Evolutionary conservation across 2,888 invertebrate genomes (phyloP), one percentile per base, ranked within the genome.

Genomic region (Diploptera punctata): DNA sequence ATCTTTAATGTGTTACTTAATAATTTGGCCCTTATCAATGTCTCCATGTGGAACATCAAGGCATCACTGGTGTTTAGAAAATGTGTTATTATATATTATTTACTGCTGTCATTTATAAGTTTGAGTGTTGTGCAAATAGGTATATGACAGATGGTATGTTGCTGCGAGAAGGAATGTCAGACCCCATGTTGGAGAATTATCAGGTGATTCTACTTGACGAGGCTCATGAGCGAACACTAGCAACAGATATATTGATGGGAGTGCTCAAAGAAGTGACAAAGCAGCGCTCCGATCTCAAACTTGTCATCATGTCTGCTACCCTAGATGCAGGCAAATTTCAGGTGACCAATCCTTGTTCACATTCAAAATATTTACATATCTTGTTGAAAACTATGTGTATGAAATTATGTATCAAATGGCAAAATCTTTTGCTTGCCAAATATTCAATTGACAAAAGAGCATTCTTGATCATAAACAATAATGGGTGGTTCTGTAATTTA

Each of bases 71-170:
- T 38, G 5, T 38, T 13, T 38, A 9, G 7, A n/a, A n/a, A 9
- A 13, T 38, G 38, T 38, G 13, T 5, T 38, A 5, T 38, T 5
- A 13, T 38, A 21, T 33, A 16, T 10, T 9, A 38, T 38, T 38
- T 13, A 9, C 38, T 13, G 13, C 13, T 38, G 13, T 38, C 38
- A 38, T 38, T 9, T 9, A 9, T 38, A 5, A 38, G 38, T 38
- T 38, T 38, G 38, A 38, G 38, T 9, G 38, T 38, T 18, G 19
- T 57, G 21, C 1, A 1, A 68, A 70, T 77, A 91, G 90, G 81
- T 99, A 99, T 82, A 97, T 99, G 97, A 99, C 99, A 16, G 99
- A 99, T 80, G 99, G 99, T 95, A 99, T 99, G 99, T 89, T 99
- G 82, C 86, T 99, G 38, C 87, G 99, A 75, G 99, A 99, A 86